Percentiles rank a stretch among this genome's conserved stretches.
phyloP scores from a whole-genome alignment of 1,140 invertebrate species.

The Zaprionus ghesquierei region DNA sequence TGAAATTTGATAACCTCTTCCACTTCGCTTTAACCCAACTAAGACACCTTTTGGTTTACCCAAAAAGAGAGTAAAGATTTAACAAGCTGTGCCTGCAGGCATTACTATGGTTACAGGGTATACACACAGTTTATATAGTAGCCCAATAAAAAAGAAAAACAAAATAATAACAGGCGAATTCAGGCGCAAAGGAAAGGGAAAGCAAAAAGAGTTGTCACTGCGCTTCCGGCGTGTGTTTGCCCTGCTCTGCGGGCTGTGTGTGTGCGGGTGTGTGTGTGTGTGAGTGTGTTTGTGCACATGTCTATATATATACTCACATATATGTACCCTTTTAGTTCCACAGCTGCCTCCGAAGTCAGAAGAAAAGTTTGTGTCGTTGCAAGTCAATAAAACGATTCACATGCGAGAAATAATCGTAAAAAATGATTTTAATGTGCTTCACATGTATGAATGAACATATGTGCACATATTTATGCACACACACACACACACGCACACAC shows the following conservation, averaged over 20 bases:
- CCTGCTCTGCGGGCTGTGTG: neutral
- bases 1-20: neutral
- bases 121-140: neutral
- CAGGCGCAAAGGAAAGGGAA: neutral
- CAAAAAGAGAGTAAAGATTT: neutral
- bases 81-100: neutral
- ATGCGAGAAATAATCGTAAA: slow-evolving; percentile 68
- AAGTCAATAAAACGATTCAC: slow-evolving; percentile 69
- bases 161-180: slow-evolving; percentile 4
- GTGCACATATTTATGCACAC: neutral
- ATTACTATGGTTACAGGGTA: neutral
- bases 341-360: slow-evolving; percentile 13
- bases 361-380: slow-evolving; percentile 19
- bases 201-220: slow-evolving; percentile 16
- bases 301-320: neutral
- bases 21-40: neutral
- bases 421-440: slow-evolving; percentile 63
- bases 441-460: slow-evolving; percentile 3
- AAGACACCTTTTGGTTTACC: neutral
- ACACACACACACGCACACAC: neutral
- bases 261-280: neutral
- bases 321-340: neutral
- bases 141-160: neutral
- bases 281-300: neutral
- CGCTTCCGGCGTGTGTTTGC: slow-evolving; percentile 1